These are phyloP conservation scores for Pangasius larnaudii DNA, from an alignment of 2,797 vertebrate species.

Conservation along the genomic window DNA sequence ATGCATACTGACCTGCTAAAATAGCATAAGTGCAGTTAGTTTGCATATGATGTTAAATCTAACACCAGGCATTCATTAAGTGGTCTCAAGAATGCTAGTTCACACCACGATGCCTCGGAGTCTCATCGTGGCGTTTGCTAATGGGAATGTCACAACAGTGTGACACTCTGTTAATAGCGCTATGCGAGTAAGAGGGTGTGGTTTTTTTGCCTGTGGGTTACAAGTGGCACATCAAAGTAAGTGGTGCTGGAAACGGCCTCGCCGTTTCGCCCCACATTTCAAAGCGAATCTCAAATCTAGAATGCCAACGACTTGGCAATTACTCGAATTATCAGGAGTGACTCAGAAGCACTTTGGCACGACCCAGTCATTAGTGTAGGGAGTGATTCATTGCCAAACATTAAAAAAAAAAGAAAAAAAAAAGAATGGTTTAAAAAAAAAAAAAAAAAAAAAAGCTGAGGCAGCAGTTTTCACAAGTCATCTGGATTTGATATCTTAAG, in stretches of 20 bases:
- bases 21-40: slow-evolving; percentile 24
- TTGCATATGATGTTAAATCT: slow-evolving; percentile 32
- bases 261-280: slow-evolving; percentile 48
- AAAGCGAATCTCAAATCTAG: slow-evolving; percentile 58
- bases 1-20: slow-evolving; percentile 33
- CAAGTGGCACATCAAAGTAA: slow-evolving; percentile 59
- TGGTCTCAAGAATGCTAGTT: slow-evolving; percentile 13
- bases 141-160: slow-evolving; percentile 39
- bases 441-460: slow-evolving; percentile 6
- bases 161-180: slow-evolving; percentile 13
- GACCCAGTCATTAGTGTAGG: slow-evolving; percentile 50
- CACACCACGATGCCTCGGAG: not conserved
- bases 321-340: slow-evolving; percentile 55
- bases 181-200: not conserved
- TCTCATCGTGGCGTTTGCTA: not conserved
- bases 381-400: slow-evolving; percentile 12
- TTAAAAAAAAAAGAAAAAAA: not conserved
- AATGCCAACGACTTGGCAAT: slow-evolving; percentile 57
- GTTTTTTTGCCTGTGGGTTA: slow-evolving; percentile 25
- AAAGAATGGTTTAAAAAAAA: too few species aligned
- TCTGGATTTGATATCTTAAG: slow-evolving; percentile 2
- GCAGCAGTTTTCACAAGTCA: slow-evolving; percentile 6
- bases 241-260: slow-evolving; percentile 32
- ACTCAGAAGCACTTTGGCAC: slow-evolving; percentile 43
- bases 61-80: slow-evolving; percentile 34